Base-by-base conservation (phyloP, 2,113 vertebrate genomes). In the Galemys pyrenaicus region DNA sequence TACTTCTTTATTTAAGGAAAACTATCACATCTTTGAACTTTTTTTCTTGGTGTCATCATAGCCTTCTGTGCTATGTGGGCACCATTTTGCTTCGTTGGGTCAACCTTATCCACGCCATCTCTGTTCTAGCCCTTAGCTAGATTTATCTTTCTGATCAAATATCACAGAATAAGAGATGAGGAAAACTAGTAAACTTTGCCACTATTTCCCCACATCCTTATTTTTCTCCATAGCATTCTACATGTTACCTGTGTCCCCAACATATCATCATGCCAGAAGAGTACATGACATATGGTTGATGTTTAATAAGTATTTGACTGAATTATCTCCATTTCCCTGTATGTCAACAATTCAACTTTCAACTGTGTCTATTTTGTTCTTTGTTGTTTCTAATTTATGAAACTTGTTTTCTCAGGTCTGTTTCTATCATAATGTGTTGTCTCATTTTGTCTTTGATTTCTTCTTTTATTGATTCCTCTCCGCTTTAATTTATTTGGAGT, bases 351-450 rank as follows among this genome's bases (percentile, higher is more conserved):
- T 30, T 87, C 22, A 51, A 9, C 6, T 89, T 41, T 71, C 30
- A 49, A 12, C 20, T 19, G 16, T 35, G 44, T 37, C 30, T 20
- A 30, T 30, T 83, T 68, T 41, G 37, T 19, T 37, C 44, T 85
- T 62, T 28, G 81, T 30, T 16, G 35, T 83, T 87, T 79, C 62
- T 86, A 30, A 81, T 39, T 89, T 85, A 68, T 54, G 71, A 37
- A 74, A 51, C 26, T 56, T 65, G 28, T 74, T 84, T 71, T 26
- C 71, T 46, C 51, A 41, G 67, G 62, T 86, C 86, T 56, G 16
- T 46, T 77, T 78, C 83, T 70, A 11, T 78, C 49, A 84, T 51
- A 39, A 5, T 39, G 8, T 54, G 32, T 16, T 67, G 44, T 44
- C 37, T 84, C 41, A 41, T n/a, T 62, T 56, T 82, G 65, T 26